Base-by-base conservation (phyloP, 2,797 vertebrate genomes). In the Epinephelus awoara region DNA sequence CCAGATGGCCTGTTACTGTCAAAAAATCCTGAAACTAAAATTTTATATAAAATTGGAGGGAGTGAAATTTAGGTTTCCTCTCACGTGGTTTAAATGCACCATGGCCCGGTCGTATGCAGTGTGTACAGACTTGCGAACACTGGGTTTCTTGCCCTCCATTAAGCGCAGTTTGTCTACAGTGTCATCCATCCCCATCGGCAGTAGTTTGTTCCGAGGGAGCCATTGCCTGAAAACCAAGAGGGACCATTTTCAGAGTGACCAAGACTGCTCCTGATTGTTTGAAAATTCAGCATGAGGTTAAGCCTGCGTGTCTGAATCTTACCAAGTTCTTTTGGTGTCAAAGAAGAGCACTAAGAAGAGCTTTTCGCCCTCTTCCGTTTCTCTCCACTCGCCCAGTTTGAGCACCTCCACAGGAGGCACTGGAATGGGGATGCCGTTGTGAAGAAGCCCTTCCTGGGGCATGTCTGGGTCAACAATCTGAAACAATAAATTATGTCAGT, bases 271-370 rank as follows among this genome's bases (percentile, higher is more conserved):
- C 34, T 0, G 4, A 75, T 8, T 42, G 55, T 75, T 66, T 67
- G 55, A 5, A 52, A 47, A 71, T 55, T 85, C 73, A 71, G n/a
- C 38, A 19, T 23, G 42, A 83, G 42, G 38, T 66, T 75, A 8
- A 25, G 58, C 46, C 40, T 17, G 47, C 29, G 46, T 25, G 67
- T 64, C 44, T 25, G 23, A 70, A 55, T 77, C 97, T 97, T 89
- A 99, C 98, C 98, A 99, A 76, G 98, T 99, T 90, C 98, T 96
- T 92, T 99, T 99, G 90, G 99, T 98, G 94, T 99, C 98, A 91
- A 99, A 99, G 94, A 99, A 99, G 81, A 99, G 96, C 90, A 99
- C 98, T 47, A 99, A 95, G 94, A 98, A 99, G 89, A 99, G 97
- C 83, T 97, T 98, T 89, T 98, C 95, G 68, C 95, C 96, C 64